Evolutionary conservation across 2,797 vertebrate genomes (phyloP).

Genomic region (Ibycter americanus): DNA sequence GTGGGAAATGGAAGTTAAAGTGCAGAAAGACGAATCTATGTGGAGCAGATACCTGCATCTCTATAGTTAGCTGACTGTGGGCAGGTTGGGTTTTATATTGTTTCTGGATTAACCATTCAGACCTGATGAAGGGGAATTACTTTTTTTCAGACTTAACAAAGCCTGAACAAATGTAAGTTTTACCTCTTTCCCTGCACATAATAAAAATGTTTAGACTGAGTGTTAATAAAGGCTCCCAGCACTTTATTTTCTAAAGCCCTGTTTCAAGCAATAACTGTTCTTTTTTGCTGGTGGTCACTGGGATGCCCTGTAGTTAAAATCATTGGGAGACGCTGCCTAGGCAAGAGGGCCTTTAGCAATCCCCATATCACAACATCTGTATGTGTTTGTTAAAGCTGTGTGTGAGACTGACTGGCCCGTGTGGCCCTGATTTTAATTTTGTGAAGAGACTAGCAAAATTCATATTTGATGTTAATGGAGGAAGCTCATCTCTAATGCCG

Average conservation of each 20-base stretch:
- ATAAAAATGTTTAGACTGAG: not conserved
- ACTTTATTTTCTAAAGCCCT: not conserved
- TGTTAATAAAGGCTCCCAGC: not conserved
- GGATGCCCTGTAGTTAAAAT: not conserved
- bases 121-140: not conserved
- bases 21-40: not conserved
- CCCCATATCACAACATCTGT: not conserved
- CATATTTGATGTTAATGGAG: not conserved
- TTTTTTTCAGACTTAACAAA: not conserved
- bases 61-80: not conserved
- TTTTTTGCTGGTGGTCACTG: not conserved
- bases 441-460: not conserved
- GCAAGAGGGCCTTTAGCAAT: not conserved
- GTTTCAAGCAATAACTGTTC: not conserved
- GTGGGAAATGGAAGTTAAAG: not conserved
- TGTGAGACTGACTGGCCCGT: not conserved
- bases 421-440: not conserved
- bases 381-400: not conserved
- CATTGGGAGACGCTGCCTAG: not conserved
- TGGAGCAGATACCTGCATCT: not conserved
- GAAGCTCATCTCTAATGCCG: not conserved
- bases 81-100: not conserved
- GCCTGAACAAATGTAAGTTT: not conserved
- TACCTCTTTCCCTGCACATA: not conserved
- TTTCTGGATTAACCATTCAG: constrained; percentile 17